Base-by-base conservation (phyloP, 2,888 invertebrate genomes). In the Cylindroiulus punctatus region DNA sequence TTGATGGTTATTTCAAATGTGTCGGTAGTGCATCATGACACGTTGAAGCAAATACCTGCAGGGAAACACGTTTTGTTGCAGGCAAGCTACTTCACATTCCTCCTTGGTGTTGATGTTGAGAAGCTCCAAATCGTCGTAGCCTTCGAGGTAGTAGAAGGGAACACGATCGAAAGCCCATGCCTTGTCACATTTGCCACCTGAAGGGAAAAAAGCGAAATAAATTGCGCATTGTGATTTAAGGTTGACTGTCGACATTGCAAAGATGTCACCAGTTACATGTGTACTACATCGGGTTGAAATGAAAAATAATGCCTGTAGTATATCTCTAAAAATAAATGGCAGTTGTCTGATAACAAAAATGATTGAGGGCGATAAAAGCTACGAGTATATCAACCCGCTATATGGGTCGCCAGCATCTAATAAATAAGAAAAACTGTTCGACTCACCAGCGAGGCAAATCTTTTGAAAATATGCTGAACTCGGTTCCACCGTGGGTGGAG, bases 111-210 rank as follows among this genome's bases (percentile, higher is more conserved):
- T 91, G 88, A 94, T 92, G 57, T 92, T 91, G 1, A 94, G 90
- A 87, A 95, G 91, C 89, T 93, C 93, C 88, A 93, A 92, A 85
- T 93, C 92, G 88, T 93, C 93, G 88, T 94, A 94, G 19, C 95
- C 94, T 86, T 95, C 93, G 88, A 97, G 91, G 88, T 94, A 93
- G 88, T 94, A 94, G 17, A 96, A 95, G 14, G 95, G 94, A 85
- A 94, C 94, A 89, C 94, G 93, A 89, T 96, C 96, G 85, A 96
- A 92, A 42, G 94, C 93, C 96, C 96, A 97, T 89, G 94, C 93
- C 87, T 94, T 93, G 12, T 91, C 90, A 84, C 92, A 90, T 22
- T 88, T 88, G 1, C 88, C 88, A 3, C 88, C 89, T 88, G 88
- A 2, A 32, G 42, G 42, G 44, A 17, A 32, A 44, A 47, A 30